Percentiles rank a stretch among this genome's conserved stretches.
Evolutionary conservation across 2,113 vertebrate species (phyloP).

Genomic region (Chionodraco myersi): DNA sequence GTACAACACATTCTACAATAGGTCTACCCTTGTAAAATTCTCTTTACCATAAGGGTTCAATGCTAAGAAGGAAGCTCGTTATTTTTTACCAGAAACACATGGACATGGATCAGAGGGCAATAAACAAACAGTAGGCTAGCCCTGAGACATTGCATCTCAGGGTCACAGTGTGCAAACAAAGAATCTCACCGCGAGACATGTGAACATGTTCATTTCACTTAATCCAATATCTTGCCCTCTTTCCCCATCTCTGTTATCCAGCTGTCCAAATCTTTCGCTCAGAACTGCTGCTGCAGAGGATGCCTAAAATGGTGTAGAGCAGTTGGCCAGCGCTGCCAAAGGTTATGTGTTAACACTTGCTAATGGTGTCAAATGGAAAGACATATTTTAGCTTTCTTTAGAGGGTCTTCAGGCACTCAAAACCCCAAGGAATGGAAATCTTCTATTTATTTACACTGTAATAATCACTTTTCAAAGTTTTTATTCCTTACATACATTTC

Average conservation of each 20-base stretch:
- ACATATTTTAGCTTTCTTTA: constrained; percentile 76
- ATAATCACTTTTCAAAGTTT: constrained; percentile 17
- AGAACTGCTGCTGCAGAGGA: constrained; percentile 43
- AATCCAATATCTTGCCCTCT: constrained; percentile 71
- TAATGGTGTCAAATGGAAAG: constrained; percentile 82
- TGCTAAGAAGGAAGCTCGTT: constrained; percentile 22
- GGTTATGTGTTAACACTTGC: constrained; percentile 78
- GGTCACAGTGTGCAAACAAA: constrained; percentile 67
- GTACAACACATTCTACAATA: constrained; percentile 25
- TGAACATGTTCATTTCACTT: constrained; percentile 69
- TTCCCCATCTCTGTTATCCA: constrained; percentile 58
- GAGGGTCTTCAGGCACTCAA: constrained; percentile 45
- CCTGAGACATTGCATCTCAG: constrained; percentile 60
- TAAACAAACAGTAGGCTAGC: constrained; percentile 51
- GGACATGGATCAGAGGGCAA: constrained; percentile 45
- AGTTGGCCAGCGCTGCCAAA: constrained; percentile 67
- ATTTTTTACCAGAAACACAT: constrained; percentile 49
- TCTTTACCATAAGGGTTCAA: constrained; percentile 20
- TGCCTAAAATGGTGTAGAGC: constrained; percentile 66
- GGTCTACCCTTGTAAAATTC: constrained; percentile 2
- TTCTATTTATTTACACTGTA: constrained; percentile 34
- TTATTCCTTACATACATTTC: background rate
- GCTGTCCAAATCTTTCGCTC: constrained; percentile 59
- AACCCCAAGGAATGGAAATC: constrained; percentile 34
- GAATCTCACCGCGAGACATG: constrained; percentile 58